Evolutionary conservation across 2,113 vertebrate genomes (phyloP).

Genomic region (Poeciliopsis occidentalis): DNA sequence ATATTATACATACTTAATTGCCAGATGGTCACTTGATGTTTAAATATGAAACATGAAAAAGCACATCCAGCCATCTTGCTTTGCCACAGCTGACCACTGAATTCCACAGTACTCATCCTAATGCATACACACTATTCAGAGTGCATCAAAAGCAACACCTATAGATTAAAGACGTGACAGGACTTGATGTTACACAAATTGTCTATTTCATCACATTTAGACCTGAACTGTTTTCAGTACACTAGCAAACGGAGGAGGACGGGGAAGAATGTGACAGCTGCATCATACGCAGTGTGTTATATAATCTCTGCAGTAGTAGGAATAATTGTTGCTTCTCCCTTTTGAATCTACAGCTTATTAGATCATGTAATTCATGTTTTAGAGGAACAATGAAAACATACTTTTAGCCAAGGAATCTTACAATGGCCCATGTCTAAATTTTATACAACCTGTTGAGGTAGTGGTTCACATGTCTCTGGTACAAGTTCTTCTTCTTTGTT

Average conservation of each 20-base stretch:
- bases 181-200: not conserved
- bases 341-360: not conserved
- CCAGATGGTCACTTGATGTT: not conserved
- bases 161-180: not conserved
- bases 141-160: not conserved
- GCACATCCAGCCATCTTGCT: not conserved
- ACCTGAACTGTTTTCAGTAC: not conserved
- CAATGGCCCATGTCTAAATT: not conserved
- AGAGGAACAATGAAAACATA: not conserved
- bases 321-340: not conserved
- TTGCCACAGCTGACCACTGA: not conserved
- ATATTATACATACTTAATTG: not conserved
- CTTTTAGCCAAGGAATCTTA: not conserved
- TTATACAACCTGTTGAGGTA: conserved; percentile 12
- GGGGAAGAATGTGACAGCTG: not conserved
- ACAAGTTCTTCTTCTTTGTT: conserved; percentile 39
- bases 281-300: not conserved
- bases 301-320: not conserved
- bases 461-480: conserved; percentile 2
- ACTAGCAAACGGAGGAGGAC: not conserved
- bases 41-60: not conserved
- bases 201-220: no score
- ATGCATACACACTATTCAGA: not conserved
- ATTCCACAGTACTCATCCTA: not conserved
- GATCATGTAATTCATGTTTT: not conserved